Base-by-base conservation (phyloP, 2,113 vertebrate species). In the Dasyornis broadbenti region DNA sequence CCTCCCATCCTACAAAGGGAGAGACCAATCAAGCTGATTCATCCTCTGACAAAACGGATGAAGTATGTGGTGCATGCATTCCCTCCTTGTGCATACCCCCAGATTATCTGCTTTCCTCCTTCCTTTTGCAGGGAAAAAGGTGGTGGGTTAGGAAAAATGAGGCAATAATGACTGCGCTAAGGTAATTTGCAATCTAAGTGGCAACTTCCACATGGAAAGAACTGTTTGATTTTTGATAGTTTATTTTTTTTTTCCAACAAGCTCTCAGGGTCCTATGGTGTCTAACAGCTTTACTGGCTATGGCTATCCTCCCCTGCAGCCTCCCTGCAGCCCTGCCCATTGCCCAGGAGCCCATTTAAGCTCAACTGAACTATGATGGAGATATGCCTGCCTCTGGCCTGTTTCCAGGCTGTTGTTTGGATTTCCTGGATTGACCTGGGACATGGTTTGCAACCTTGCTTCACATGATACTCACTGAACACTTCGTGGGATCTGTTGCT, bases 321-420 rank as follows among this genome's bases (percentile, higher is more conserved):
- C 22, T 56, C 33, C 15, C 9, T 45, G 39, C 17, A 68, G 4
- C 15, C 10, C 4, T 70, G 27, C 9, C 16, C 15, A 3, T 39
- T 30, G 21, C 2, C 15, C 17, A 85, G 49, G 28, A 90, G 3
- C 11, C 4, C 17, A 16, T 64, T 80, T 64, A 26, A 50, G 23
- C 44, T 76, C 49, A 45, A 0, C 15, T 64, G n/a, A 65, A 30
- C 9, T 23, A 10, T 4, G 0, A 15, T 7, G 0, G 22, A 86
- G 10, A 4, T 26, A 10, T 28, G 20, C 15, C 30, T 77, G 19
- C 17, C 24, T 53, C 31, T 17, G 15, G 4, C 26, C 30, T 69
- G 13, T 52, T 66, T 73, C 27, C 39, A 70, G 73, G 56, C 20
- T 35, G 17, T 12, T 59, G 3, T 69, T 75, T 66, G 27, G 23